These are phyloP conservation scores for Ptiloglossa arizonensis DNA, from an alignment of 1,140 invertebrate genomes.

Conservation along the genomic window DNA sequence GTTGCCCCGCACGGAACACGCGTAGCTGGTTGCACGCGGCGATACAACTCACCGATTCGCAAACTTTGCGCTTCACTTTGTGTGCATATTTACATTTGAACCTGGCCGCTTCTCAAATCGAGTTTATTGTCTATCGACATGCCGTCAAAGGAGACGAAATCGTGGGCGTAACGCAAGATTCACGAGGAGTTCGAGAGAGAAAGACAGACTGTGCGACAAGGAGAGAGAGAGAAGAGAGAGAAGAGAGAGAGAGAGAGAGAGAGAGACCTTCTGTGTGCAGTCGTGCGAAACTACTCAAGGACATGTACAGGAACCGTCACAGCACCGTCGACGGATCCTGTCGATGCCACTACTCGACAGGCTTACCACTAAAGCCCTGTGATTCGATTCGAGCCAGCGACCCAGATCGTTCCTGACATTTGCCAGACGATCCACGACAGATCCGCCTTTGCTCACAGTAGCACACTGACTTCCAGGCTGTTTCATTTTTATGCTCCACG, in stretches of 20 bases:
- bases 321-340: slow-evolving; percentile 52
- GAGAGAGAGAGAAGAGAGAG: background rate
- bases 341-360: slow-evolving; percentile 56
- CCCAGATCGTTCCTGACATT: slow-evolving; percentile 54
- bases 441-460: slow-evolving; percentile 24
- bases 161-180: slow-evolving; percentile 44
- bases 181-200: background rate
- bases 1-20: slow-evolving; percentile 10
- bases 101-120: slow-evolving; percentile 1
- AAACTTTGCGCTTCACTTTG: slow-evolving; percentile 16
- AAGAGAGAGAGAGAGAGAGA: background rate
- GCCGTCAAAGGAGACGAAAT: slow-evolving; percentile 28
- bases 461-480: slow-evolving; percentile 20
- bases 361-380: slow-evolving; percentile 51
- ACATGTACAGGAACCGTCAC: slow-evolving; percentile 58
- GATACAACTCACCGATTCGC: background rate
- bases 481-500: slow-evolving; percentile 20
- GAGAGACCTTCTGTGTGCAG: slow-evolving; percentile 39
- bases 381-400: slow-evolving; percentile 61
- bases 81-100: slow-evolving; percentile 23
- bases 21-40: background rate
- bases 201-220: background rate
- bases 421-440: slow-evolving; percentile 43
- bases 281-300: slow-evolving; percentile 61
- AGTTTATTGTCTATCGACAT: slow-evolving; percentile 45